Base-by-base conservation (phyloP, 2,797 vertebrate species). In the Syndactyla subalaris region DNA sequence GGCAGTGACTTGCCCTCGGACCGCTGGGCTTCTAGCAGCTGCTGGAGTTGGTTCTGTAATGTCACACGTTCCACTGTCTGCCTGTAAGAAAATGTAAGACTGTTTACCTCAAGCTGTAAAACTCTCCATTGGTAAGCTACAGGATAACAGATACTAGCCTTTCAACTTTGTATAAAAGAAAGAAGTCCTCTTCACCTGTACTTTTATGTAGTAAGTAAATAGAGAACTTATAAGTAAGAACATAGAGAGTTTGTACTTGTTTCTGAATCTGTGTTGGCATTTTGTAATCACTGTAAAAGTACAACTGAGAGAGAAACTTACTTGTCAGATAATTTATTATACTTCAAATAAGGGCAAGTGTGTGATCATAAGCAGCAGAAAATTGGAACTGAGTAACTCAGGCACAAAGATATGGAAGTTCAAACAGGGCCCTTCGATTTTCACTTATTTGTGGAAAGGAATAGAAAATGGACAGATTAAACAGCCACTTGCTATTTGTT, bases 41-140 rank as follows among this genome's bases (percentile, higher is more conserved):
- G 98, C 89, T 99, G 99, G 77, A 99, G 98, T 61, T 99, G 99
- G 66, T 98, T 99, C 98, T 99, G 99, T 21, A 99, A 96, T 4
- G 98, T 97, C 68, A 99, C 98, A 85, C 98, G 98, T 74, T 99
- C 99, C 73, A 98, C 79, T 3, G 99, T 98, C 96, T 99, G 99
- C 94, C 99, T 99, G 97, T 29, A 96, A 49, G 46, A 74, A 84
- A 94, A 95, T 62, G 57, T 45, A 80, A 65, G n/a, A 73, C 57
- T 75, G 41, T 82, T 91, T 81, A 67, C 26, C 24, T 78, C 43
- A 29, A 57, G 41, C 1, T 89, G 36, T 29, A 92, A 79, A 92
- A 39, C 54, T 54, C 22, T 57, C 29, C 57, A 3, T 59, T 48
- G 80, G 39, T 54, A 75, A 63, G 39, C 58, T 81, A 41, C 26